A percentile compares a stretch with the other conserved stretches of the same genome.
phyloP scores from a whole-genome alignment of 2,113 vertebrate genomes.

The Bungarus multicinctus region DNA sequence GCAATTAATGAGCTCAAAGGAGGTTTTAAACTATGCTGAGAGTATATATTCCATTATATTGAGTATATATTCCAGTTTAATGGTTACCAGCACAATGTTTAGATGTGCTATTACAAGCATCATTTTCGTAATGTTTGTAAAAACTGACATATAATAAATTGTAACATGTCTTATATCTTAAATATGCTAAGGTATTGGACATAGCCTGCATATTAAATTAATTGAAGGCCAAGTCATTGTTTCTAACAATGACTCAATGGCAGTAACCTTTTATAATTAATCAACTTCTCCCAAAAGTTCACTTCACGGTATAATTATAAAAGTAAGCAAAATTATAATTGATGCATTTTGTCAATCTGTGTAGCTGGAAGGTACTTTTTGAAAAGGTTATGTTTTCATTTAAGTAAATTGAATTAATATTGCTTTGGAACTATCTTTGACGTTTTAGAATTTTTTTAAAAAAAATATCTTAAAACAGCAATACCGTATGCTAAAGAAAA shows the following conservation, averaged over 20 bases:
- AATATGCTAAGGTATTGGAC: constrained; percentile 14
- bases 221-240: constrained; percentile 44
- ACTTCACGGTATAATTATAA: constrained; percentile 78
- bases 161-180: constrained; percentile 28
- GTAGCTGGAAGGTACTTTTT: constrained; percentile 80
- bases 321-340: constrained; percentile 72
- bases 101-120: background rate
- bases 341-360: constrained; percentile 80
- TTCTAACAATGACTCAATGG: constrained; percentile 53
- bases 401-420: constrained; percentile 74
- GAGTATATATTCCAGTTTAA: background rate
- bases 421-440: constrained; percentile 63
- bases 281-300: constrained; percentile 73
- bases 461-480: constrained; percentile 39
- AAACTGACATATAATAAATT: constrained; percentile 34
- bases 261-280: constrained; percentile 75
- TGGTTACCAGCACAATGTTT: background rate
- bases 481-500: constrained; percentile 38
- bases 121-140: background rate
- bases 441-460: constrained; percentile 48
- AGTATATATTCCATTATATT: background rate
- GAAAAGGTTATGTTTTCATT: constrained; percentile 81
- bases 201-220: constrained; percentile 33
- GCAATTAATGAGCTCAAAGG: background rate
- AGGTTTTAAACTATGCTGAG: background rate